Base-by-base conservation (phyloP, 2,797 vertebrate species). In the Astyanax mexicanus region DNA sequence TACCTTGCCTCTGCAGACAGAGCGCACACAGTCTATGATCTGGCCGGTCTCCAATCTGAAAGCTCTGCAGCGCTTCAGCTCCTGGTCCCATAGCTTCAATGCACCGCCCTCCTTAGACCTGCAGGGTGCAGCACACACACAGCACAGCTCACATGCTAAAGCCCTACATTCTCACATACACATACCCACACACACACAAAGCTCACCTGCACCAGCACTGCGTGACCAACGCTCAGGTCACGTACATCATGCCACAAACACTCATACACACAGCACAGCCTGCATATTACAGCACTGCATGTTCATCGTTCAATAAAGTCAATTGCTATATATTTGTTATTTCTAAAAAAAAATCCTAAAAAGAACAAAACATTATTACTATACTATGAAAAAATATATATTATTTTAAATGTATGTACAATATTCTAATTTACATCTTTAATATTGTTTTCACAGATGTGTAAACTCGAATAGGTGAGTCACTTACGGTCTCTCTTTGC, bases 401-500 rank as follows among this genome's bases (percentile, higher is more conserved):
- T n/a, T n/a, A n/a, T n/a, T n/a, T n/a, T n/a, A n/a, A n/a, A n/a
- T n/a, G n/a, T n/a, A n/a, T n/a, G n/a, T n/a, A n/a, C n/a, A n/a
- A n/a, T n/a, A n/a, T n/a, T n/a, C n/a, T n/a, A n/a, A n/a, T n/a
- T n/a, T n/a, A n/a, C n/a, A 1, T 40, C 12, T 42, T 42, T 62
- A 37, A 3, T 60, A 3, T 61, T 12, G 25, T 13, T 17, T 61
- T 15, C 7, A 32, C 13, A 27, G 13, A 15, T 23, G 40, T 32
- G 12, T 47, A 11, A 60, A 9, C 27, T 54, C 68, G n/a, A 60
- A 61, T 17, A 25, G 3, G 9, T 21, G 40, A 40, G 9, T 0
- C 27, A 96, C 97, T 97, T 78, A 99, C 98, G 97, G 98, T 85
- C 97, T 93, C 81, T 99, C 98, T 81, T 99, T 99, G 90, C 98